A percentile compares a stretch with the other conserved stretches of the same genome.
phyloP scores from a whole-genome alignment of 2,888 invertebrate genomes.

The Temnothorax ravouxi region DNA sequence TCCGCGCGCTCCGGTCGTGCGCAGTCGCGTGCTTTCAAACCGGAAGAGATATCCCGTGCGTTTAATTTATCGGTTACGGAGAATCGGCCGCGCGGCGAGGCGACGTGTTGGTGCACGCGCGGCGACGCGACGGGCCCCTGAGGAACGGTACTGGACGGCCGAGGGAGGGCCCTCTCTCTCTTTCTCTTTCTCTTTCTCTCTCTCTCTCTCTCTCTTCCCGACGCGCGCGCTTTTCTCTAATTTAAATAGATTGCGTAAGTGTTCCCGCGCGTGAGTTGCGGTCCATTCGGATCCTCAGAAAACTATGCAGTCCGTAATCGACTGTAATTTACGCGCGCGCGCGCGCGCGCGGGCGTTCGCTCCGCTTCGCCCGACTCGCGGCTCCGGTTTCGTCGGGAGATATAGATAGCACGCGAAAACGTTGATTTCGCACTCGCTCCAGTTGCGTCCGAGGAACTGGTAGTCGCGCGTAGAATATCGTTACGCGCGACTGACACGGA shows the following conservation, averaged over 20 bases:
- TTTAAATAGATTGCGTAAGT: slow-evolving; percentile 51
- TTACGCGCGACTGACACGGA: background rate
- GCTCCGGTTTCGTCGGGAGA: background rate
- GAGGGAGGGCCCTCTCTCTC: slow-evolving; percentile 29
- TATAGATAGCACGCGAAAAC: background rate
- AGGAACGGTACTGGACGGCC: slow-evolving; percentile 18
- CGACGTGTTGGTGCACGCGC: slow-evolving; percentile 44
- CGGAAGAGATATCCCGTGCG: slow-evolving; percentile 76
- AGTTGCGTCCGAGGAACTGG: background rate
- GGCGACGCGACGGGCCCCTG: slow-evolving; percentile 17
- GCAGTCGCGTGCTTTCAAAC: slow-evolving; percentile 74
- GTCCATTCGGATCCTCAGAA: slow-evolving; percentile 19
- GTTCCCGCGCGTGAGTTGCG: background rate
- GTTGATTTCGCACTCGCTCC: background rate
- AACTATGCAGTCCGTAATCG: background rate
- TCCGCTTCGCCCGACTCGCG: background rate
- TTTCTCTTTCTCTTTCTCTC: background rate
- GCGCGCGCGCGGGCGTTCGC: background rate
- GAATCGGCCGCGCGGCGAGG: slow-evolving; percentile 48
- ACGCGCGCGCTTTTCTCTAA: slow-evolving; percentile 40
- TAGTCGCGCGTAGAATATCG: background rate
- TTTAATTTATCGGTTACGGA: slow-evolving; percentile 76
- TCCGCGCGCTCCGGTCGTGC: background rate
- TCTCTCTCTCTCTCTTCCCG: background rate
- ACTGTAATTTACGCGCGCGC: background rate